Evolutionary conservation across 2,888 invertebrate species (phyloP), one percentile per base, ranked within the genome.

Genomic region (Polydesmus complanatus): DNA sequence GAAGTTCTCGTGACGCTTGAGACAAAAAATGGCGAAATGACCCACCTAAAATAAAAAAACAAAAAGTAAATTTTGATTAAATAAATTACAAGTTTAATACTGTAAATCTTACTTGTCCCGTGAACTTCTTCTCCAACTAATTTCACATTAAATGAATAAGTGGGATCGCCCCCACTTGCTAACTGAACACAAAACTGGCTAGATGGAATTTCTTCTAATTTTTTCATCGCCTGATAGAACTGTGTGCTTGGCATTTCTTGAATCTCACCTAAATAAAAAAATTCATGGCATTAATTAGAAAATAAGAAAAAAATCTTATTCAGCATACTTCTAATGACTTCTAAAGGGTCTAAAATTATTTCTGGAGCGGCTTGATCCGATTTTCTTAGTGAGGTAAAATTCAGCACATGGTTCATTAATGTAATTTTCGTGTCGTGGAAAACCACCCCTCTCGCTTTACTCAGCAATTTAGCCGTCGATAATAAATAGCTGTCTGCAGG

Each of bases 11-110:
- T 0, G 72, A 70, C 58, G 71, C 68, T 65, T 72, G 71, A 67
- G 72, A 70, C 57, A 74, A 67, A 63, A 73, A 74, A 62, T 74
- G 74, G 14, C 74, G 68, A 67, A 74, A 74, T 8, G 73, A 74
- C 2, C 74, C 74, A 70, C 73, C 73, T 73, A 63, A 11, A 27
- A 27, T 27, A 26, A 27, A 55, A 51, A 51, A 51, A 8, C n/a
- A 19, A 14, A 54, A 54, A 14, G 27, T 22, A 3, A 47, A 47
- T 47, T 47, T 56, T 55, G 55, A 18, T 14, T 51, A 51, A n/a
- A 3, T 51, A 21, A 25, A 47, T 18, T 18, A 56, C 8, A 18
- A 49, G 23, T 3, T 3, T 21, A 22, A 57, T 19, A 57, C n/a
- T 27, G 18, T 8, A 3, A 3, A 27, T 56, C 71, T 67, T 67